Base-by-base conservation (phyloP, 2,888 invertebrate genomes). In the Pardosa pseudoannulata region DNA sequence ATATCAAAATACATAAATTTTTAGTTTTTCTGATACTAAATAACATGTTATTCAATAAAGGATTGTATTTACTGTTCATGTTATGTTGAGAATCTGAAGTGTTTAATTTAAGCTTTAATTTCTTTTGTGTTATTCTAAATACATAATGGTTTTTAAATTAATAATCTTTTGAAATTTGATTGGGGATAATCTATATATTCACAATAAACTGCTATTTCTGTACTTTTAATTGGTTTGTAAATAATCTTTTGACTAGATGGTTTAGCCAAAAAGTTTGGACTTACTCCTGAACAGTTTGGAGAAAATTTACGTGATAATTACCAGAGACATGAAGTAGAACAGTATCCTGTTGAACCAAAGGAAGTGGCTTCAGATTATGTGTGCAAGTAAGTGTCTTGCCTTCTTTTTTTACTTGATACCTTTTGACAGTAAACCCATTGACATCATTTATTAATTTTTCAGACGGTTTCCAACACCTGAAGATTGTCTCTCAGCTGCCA, bases 271-370 rank as follows among this genome's bases (percentile, higher is more conserved):
- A 95, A 95, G 91, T 99, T 98, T 92, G 99, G 99, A 88, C 92
- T 99, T 74, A 94, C 95, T 0, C 97, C 99, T 0, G 97, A 97
- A 91, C 96, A 98, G 92, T 98, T 97, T 91, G 98, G 97, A 0
- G 98, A 98, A 92, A 99, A 99, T 93, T 93, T 99, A 7, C 94
- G 97, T 0, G 98, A 98, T 91, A 97, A 97, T 91, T 98, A 98
- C 91, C 97, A 97, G 91, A 93, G 97, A 16, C 96, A 98, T 91
- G 98, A 98, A 91, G 97, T 98, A 0, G 98, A 98, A 72, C 98
- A 98, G 91, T 96, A 96, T 90, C 94, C 95, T 0, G 93, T 94
- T n/a, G 95, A 96, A 89, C 97, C 98, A 0, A 90, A 93, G 0
- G 96, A 96, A 89, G 93, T 96, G 23, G 98, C 98, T 0, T 94